Conservation (phyloP, 2,888 invertebrate genomes). For the Tanypteryx hageni region DNA sequence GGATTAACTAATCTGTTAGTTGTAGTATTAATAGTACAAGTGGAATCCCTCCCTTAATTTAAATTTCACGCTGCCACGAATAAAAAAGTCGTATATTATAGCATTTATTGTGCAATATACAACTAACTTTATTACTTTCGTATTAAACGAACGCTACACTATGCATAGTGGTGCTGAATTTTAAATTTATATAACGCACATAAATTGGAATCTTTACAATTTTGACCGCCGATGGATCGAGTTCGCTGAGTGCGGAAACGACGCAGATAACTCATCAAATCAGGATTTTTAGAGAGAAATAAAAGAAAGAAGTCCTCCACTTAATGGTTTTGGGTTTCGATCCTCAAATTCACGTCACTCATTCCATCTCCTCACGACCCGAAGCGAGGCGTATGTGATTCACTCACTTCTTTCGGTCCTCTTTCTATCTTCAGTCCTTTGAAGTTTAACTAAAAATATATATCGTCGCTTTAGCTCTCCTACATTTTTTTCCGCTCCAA, state of each 20-base stretch:
- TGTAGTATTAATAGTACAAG: no score
- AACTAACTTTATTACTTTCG: not conserved
- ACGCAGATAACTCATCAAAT: not conserved
- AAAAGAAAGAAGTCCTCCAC: not conserved
- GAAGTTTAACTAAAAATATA: slow-evolving; percentile 56
- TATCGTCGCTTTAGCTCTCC: not conserved
- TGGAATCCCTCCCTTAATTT: no score
- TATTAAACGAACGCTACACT: not conserved
- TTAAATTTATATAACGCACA: no score
- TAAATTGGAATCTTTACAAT: not conserved
- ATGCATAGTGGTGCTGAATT: no score
- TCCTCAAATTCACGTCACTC: not conserved
- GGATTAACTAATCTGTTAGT: no score
- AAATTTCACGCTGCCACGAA: no score
- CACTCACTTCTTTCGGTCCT: not conserved
- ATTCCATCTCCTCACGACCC: not conserved
- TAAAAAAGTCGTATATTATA: no score
- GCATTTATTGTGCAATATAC: no score
- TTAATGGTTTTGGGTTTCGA: not conserved
- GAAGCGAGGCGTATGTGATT: not conserved
- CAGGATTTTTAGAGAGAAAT: not conserved
- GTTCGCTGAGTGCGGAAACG: not conserved
- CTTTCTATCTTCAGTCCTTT: slow-evolving; percentile 2
- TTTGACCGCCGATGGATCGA: not conserved
- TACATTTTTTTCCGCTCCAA: not conserved